Evolutionary conservation across 2,797 vertebrate genomes (phyloP).

Genomic region (Synaphobranchus kaupii): DNA sequence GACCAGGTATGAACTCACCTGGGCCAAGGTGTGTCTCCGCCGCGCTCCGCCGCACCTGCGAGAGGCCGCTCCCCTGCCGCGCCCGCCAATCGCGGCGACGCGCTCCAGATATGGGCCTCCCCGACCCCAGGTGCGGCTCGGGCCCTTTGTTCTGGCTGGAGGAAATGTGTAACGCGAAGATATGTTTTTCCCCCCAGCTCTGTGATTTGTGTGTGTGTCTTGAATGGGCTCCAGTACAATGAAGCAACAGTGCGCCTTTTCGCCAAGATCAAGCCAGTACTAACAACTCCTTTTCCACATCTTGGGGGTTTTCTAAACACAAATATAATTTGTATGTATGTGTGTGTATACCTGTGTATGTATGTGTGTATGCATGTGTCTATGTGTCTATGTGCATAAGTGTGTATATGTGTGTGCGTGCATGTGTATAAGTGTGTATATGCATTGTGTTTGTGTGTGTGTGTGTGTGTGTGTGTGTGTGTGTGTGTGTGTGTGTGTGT

Average conservation of each 20-base stretch:
- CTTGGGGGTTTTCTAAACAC: slow-evolving; percentile 9
- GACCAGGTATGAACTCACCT: slow-evolving; percentile 47
- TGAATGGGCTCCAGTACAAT: slow-evolving; percentile 41
- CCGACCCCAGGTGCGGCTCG: neutral
- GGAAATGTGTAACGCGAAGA: slow-evolving; percentile 45
- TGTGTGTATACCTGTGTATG: slow-evolving; percentile 16
- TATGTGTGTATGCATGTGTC: neutral
- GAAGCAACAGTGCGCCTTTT: slow-evolving; percentile 35
- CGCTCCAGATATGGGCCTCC: slow-evolving; percentile 59
- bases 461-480: too few species aligned
- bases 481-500: too few species aligned
- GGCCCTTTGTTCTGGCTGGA: slow-evolving; percentile 4
- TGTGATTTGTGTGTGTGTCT: slow-evolving; percentile 24
- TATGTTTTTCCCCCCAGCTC: neutral
- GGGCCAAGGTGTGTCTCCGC: slow-evolving; percentile 55
- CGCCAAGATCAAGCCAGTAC: slow-evolving; percentile 31
- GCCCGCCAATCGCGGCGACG: slow-evolving; percentile 56
- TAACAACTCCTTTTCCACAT: slow-evolving; percentile 21
- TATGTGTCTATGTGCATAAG: slow-evolving; percentile 6
- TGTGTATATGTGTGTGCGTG: neutral
- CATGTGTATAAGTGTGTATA: neutral
- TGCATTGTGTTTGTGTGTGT: neutral
- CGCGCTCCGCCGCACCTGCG: slow-evolving; percentile 40
- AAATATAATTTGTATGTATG: slow-evolving; percentile 28
- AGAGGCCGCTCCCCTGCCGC: slow-evolving; percentile 44